These are phyloP conservation scores for Pollenia amentaria DNA, from an alignment of 2,888 invertebrate species.

Conservation along the genomic window DNA sequence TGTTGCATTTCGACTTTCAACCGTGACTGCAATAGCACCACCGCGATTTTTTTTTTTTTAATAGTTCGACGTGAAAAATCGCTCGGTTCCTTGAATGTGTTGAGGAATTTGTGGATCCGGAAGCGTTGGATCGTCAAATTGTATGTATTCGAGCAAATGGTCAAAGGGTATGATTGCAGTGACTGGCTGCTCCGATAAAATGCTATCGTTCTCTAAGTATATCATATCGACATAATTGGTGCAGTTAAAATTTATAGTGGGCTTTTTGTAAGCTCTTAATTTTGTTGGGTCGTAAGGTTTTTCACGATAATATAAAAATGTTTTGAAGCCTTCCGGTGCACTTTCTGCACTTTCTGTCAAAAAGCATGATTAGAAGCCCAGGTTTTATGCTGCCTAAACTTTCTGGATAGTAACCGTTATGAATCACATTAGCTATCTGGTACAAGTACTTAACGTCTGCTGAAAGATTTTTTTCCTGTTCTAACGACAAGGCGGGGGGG, in stretches of 20 bases:
- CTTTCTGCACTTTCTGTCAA: slow-evolving; percentile 19
- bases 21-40: too few relatives aligned
- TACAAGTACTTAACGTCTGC: too few relatives aligned
- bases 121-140: neutral
- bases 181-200: slow-evolving; percentile 24
- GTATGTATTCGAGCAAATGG: slow-evolving; percentile 24
- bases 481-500: too few relatives aligned
- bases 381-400: too few relatives aligned
- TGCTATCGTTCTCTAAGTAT: slow-evolving; percentile 4
- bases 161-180: slow-evolving; percentile 21
- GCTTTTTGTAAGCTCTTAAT: slow-evolving; percentile 32
- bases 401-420: too few relatives aligned
- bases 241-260: too few relatives aligned
- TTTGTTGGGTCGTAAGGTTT: slow-evolving; percentile 9
- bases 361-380: slow-evolving; percentile 16
- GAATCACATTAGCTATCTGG: too few relatives aligned
- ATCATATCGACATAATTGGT: slow-evolving; percentile 21
- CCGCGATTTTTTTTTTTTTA: slow-evolving; percentile 15
- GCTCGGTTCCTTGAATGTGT: neutral
- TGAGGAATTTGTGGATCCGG: neutral
- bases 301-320: slow-evolving; percentile 15
- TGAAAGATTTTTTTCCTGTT: too few relatives aligned
- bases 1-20: too few relatives aligned
- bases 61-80: slow-evolving; percentile 8
- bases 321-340: slow-evolving; percentile 18